A percentile compares a stretch with the other conserved stretches of the same genome.
phyloP scores from a whole-genome alignment of 2,113 vertebrate species.

The Dasypus novemcinctus region DNA sequence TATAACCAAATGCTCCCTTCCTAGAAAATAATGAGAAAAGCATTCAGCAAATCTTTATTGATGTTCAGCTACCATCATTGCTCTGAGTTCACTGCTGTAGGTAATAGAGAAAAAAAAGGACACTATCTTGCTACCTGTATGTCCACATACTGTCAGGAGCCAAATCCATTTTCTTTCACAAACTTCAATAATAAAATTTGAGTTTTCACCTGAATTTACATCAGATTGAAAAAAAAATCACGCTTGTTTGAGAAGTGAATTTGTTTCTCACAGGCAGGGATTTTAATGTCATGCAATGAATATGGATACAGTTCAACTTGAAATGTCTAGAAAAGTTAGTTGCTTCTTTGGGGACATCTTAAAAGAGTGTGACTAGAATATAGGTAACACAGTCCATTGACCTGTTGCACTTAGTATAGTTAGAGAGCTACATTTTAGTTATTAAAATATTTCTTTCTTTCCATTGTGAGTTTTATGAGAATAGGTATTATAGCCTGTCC shows the following conservation, averaged over 20 bases:
- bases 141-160: accelerated
- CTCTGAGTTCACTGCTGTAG: not conserved
- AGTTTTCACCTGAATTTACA: not conserved
- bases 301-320: not conserved
- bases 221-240: not conserved
- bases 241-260: not conserved
- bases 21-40: not conserved
- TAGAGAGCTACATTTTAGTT: not conserved
- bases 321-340: constrained; percentile 11
- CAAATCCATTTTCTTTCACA: not conserved
- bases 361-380: not conserved
- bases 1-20: not conserved
- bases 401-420: not conserved
- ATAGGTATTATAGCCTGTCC: not conserved
- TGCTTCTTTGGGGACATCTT: not conserved
- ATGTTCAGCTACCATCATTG: not conserved
- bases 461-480: not conserved
- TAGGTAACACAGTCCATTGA: not conserved
- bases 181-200: not conserved
- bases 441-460: not conserved
- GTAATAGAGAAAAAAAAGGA: not conserved
- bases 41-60: not conserved
- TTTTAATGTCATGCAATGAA: not conserved
- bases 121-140: not conserved
- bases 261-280: not conserved